phyloP scores from a whole-genome alignment of 2,113 vertebrate genomes.

The Diglossa brunneiventris region DNA sequence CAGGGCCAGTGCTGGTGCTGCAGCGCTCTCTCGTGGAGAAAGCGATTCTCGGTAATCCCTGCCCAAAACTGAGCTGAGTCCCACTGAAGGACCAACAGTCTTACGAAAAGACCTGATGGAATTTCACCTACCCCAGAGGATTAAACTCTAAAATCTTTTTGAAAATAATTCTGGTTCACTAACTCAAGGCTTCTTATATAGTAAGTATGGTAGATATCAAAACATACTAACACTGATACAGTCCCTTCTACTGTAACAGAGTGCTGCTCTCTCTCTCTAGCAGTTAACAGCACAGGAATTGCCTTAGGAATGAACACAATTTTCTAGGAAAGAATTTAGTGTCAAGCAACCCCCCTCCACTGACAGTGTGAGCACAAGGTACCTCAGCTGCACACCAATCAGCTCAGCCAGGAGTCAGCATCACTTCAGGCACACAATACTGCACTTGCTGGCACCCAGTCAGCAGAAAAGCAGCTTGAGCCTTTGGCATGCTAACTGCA shows the following conservation, averaged over 20 bases:
- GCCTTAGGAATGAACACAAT: background rate
- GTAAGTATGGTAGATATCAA: background rate
- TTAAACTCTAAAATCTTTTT: background rate
- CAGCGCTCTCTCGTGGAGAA: constrained; percentile 48
- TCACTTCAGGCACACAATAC: background rate
- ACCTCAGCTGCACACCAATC: background rate
- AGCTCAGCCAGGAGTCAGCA: background rate
- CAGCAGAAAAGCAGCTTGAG: background rate
- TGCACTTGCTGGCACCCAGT: background rate
- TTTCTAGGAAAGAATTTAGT: background rate
- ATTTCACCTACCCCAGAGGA: background rate
- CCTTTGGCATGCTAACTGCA: background rate
- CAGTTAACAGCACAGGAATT: background rate
- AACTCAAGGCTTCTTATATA: background rate
- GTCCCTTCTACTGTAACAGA: background rate
- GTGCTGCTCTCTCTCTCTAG: background rate
- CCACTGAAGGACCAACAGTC: background rate
- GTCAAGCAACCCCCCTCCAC: background rate
- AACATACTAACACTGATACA: background rate
- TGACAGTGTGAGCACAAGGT: rapidly evolving
- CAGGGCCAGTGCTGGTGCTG: background rate
- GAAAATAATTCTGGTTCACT: background rate
- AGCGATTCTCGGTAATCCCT: background rate
- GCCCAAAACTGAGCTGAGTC: background rate
- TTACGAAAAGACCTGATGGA: background rate